These are phyloP conservation scores for Chironomus tepperi DNA, from an alignment of 1,140 invertebrate species.

Conservation along the genomic window DNA sequence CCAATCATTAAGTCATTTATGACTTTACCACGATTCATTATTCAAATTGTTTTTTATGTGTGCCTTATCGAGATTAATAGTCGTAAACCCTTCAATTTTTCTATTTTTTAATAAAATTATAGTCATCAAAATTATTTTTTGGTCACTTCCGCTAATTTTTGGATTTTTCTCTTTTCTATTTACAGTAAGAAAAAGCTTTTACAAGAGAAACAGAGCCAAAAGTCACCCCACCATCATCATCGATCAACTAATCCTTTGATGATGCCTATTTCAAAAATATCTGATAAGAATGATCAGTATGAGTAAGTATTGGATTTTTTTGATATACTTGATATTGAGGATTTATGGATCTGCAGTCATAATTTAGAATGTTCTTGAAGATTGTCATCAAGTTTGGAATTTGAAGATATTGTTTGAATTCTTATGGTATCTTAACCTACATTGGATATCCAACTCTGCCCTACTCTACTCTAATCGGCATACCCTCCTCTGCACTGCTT, in stretches of 20 bases:
- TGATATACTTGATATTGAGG: no score
- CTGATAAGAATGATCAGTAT: constrained; percentile 2
- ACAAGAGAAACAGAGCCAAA: background rate
- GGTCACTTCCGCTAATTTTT: background rate
- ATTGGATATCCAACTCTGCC: no score
- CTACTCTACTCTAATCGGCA: no score
- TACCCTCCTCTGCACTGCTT: no score
- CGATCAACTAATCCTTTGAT: background rate
- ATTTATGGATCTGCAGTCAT: no score
- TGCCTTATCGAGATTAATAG: background rate
- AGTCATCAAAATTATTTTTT: background rate
- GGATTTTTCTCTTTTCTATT: background rate
- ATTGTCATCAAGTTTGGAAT: no score
- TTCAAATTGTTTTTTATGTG: no score
- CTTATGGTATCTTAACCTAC: no score
- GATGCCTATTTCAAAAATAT: background rate
- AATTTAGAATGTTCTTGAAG: no score
- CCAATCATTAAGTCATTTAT: no score
- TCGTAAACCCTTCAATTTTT: background rate
- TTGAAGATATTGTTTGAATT: no score
- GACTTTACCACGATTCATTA: no score
- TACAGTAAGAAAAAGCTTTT: background rate
- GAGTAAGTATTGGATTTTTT: background rate
- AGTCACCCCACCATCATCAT: background rate
- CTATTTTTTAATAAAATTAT: background rate